Evolutionary conservation across 2,888 invertebrate species (phyloP).

Genomic region (Synanthedon tipuliformis): DNA sequence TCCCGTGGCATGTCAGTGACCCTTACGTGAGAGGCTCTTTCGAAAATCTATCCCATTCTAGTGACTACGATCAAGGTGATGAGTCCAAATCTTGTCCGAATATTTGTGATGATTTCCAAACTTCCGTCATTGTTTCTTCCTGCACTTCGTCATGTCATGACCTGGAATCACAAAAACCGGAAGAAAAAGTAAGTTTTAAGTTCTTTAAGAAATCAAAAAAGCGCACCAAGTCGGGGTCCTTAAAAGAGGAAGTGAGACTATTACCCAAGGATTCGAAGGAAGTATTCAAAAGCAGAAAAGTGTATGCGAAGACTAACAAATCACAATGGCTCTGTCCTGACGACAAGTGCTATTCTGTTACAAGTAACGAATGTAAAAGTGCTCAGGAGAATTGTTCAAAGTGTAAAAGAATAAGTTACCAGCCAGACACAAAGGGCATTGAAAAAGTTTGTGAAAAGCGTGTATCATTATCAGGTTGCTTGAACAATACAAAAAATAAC

Average conservation of each 20-base stretch:
- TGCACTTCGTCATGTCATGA: constrained; percentile 19
- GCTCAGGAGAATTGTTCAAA: constrained; percentile 14
- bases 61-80: constrained; percentile 22
- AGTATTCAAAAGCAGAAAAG: constrained; percentile 37
- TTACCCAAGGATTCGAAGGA: constrained; percentile 49
- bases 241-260: constrained; percentile 12
- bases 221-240: constrained; percentile 7
- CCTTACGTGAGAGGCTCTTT: constrained; percentile 27
- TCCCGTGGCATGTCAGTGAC: constrained; percentile 36
- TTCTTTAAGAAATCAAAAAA: constrained; percentile 19
- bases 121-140: constrained; percentile 25
- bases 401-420: constrained; percentile 12
- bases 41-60: constrained; percentile 20
- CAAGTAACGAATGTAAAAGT: constrained; percentile 19
- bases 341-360: constrained; percentile 8
- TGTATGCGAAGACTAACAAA: constrained; percentile 32
- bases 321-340: constrained; percentile 22
- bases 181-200: constrained; percentile 9
- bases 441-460: neutral
- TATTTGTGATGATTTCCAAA: constrained; percentile 31
- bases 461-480: neutral
- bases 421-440: neutral
- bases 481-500: neutral
- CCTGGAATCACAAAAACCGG: constrained; percentile 10
- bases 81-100: constrained; percentile 40